Conservation (phyloP, 2,113 vertebrate genomes). For the Leuciscus idus region DNA sequence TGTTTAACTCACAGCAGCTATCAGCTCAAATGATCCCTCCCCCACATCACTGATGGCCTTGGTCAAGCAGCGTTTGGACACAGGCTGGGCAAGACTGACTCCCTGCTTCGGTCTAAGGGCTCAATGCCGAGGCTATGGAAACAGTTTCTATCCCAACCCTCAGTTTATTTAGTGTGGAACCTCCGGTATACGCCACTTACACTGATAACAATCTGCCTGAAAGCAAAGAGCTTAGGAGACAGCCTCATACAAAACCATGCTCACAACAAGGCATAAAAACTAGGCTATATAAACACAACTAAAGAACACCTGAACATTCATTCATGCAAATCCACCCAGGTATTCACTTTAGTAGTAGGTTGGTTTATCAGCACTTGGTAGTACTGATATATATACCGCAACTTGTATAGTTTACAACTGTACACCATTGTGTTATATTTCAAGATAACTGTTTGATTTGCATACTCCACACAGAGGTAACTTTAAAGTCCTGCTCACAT, state of each 20-base stretch:
- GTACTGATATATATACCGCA: constrained; percentile 21
- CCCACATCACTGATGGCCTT: constrained; percentile 66
- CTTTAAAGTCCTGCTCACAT: constrained; percentile 10
- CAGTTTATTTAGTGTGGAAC: constrained; percentile 44
- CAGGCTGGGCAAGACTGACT: constrained; percentile 48
- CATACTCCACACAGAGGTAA: constrained; percentile 32
- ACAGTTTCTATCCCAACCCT: constrained; percentile 52
- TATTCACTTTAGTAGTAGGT: background rate
- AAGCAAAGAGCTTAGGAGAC: constrained; percentile 13
- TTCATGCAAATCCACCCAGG: constrained; percentile 20
- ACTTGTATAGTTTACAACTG: constrained; percentile 8
- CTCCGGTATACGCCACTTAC: constrained; percentile 13
- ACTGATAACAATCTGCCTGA: constrained; percentile 34
- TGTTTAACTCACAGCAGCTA: constrained; percentile 67
- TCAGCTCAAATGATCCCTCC: constrained; percentile 27
- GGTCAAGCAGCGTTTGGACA: constrained; percentile 49
- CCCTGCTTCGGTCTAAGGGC: constrained; percentile 61
- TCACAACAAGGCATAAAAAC: constrained; percentile 11
- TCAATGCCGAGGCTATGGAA: constrained; percentile 54
- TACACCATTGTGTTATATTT: background rate
- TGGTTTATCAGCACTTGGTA: constrained; percentile 19
- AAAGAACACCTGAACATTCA: background rate
- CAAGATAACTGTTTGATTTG: constrained; percentile 36
- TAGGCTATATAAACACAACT: background rate
- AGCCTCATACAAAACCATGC: background rate